Evolutionary conservation across 2,888 invertebrate species (phyloP), one percentile per base, ranked within the genome.

Genomic region (Nemurella pictetii): DNA sequence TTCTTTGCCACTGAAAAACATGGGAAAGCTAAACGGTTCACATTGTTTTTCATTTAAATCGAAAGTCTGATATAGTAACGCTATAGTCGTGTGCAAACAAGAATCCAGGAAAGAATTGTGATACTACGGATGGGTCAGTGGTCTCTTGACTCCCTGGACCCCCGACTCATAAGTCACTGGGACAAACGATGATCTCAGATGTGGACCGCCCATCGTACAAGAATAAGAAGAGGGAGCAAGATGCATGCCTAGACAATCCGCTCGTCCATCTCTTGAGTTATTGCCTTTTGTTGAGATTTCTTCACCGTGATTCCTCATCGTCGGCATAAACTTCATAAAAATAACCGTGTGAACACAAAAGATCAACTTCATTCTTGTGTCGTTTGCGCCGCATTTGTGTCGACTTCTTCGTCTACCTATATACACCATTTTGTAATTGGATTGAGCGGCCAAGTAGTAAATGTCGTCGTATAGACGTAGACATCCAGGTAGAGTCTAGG

Each of bases 311-410:
- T 72, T 78, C 29, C 12, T 55, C 55, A 55, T 55, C 3, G 20
- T 20, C 9, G 78, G 78, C 30, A 30, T 15, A 78, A n/a, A 78
- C 78, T n/a, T 20, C 28, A 29, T 28, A 28, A 26, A 27, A 26
- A 27, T 36, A 27, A 72, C 72, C 82, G 82, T 82, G 82, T 82
- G 82, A 82, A 82, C 82, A 82, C 82, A 72, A 82, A 26, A 72
- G 82, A 81, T 28, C 27, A 30, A 30, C 78, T 78, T 30, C 28
- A 78, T 78, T 27, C 28, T 78, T 78, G 28, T 78, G 78, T 78
- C 78, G 78, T 78, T 75, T 20, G 75, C 26, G 75, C 75, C 2
- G 27, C 75, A 26, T n/a, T 12, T 4, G 75, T 25, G 75, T 28
- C 75, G 25, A 75, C 27, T 55, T 55, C 55, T 55, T 55, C 15